Percentiles rank a stretch among this genome's conserved stretches.
phyloP scores from a whole-genome alignment of 2,888 invertebrate genomes.

The Agrilus mali region DNA sequence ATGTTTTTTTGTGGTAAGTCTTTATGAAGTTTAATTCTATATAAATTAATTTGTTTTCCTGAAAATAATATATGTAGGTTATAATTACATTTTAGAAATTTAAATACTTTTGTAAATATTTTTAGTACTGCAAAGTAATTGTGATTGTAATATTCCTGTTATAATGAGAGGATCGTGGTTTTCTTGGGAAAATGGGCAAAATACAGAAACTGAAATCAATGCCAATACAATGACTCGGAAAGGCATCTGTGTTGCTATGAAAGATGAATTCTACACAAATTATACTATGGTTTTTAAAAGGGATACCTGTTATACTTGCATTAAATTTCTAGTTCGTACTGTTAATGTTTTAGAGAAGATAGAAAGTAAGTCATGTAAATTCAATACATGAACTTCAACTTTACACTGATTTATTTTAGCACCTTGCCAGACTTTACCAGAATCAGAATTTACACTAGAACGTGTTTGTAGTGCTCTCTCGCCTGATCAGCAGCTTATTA shows the following conservation, averaged over 20 bases:
- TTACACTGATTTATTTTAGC: conserved; percentile 31
- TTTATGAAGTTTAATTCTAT: too few species aligned
- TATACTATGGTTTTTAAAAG: conserved; percentile 72
- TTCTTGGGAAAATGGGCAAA: conserved; percentile 76
- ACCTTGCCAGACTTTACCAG: conserved; percentile 59
- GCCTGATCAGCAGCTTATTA: conserved; percentile 67
- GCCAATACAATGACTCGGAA: conserved; percentile 63
- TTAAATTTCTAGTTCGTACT: conserved; percentile 72
- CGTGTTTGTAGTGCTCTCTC: conserved; percentile 64
- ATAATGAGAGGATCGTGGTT: conserved; percentile 82
- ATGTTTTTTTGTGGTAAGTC: too few species aligned
- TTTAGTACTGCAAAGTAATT: conserved; percentile 7
- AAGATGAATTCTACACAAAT: conserved; percentile 64
- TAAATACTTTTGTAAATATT: not conserved
- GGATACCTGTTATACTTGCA: conserved; percentile 68
- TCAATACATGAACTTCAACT: not conserved
- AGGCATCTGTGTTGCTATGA: conserved; percentile 60
- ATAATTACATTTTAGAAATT: too few species aligned
- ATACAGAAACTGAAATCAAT: conserved; percentile 73
- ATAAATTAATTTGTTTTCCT: too few species aligned
- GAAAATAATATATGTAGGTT: too few species aligned
- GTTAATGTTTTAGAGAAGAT: conserved; percentile 81
- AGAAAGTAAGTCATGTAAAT: conserved; percentile 50
- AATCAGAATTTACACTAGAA: conserved; percentile 56
- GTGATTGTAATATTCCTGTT: conserved; percentile 60